Conservation (phyloP, 2,113 vertebrate species). For the Clarias gariepinus region DNA sequence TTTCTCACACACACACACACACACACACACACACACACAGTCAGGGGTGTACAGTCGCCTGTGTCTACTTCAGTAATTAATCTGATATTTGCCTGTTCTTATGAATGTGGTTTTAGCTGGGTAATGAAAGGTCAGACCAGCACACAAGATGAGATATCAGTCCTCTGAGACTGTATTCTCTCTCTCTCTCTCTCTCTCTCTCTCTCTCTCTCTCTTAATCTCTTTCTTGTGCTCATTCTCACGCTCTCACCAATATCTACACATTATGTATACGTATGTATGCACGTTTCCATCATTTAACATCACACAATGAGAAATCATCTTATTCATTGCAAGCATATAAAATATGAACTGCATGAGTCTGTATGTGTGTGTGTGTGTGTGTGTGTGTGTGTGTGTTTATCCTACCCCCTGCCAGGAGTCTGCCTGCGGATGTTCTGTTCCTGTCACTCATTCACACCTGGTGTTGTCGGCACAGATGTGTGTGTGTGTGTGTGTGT, state of each 20-base stretch:
- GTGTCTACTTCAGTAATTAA: slow-evolving; percentile 39
- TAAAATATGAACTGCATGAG: background rate
- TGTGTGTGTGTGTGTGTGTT: slow-evolving; percentile 21
- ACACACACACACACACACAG: slow-evolving; percentile 28
- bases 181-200: background rate
- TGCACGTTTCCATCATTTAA: background rate
- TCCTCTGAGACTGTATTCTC: background rate
- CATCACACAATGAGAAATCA: background rate
- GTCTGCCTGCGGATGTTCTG: slow-evolving; percentile 45
- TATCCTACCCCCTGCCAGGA: slow-evolving; percentile 32
- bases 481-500: slow-evolving; percentile 34
- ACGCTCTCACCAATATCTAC: background rate
- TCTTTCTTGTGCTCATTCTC: background rate
- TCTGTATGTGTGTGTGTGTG: slow-evolving; percentile 3
- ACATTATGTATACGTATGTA: background rate
- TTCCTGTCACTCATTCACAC: slow-evolving; percentile 42
- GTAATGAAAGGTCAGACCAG: slow-evolving; percentile 29
- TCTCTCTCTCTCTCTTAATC: background rate
- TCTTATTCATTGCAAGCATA: background rate
- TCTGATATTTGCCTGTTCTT: slow-evolving; percentile 45
- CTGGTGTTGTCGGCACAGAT: slow-evolving; percentile 44
- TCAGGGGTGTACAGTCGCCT: background rate
- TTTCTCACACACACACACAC: slow-evolving; percentile 31
- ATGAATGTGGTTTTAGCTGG: slow-evolving; percentile 37
- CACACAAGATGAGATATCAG: slow-evolving; percentile 19